These are phyloP conservation scores for Aphelenchoides besseyi DNA, from an alignment of 1,140 invertebrate species.

Conservation along the genomic window DNA sequence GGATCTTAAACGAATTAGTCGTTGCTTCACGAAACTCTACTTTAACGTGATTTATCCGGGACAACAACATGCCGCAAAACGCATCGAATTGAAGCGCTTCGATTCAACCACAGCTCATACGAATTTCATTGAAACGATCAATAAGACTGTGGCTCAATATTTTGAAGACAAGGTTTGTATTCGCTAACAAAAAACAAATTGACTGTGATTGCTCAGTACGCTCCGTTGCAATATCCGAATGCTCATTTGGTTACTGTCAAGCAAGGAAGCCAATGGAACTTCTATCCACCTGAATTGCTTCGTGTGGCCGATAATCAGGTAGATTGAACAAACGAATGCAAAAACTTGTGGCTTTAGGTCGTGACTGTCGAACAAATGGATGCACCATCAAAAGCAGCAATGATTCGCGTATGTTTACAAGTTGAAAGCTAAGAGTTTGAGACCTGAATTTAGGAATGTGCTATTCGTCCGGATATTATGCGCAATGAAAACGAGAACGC, in stretches of 20 bases:
- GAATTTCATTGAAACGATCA: background rate
- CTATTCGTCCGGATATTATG: background rate
- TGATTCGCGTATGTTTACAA: no score
- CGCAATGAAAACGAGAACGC: background rate
- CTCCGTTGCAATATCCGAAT: background rate
- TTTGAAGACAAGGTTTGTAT: conserved; percentile 10
- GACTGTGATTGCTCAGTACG: background rate
- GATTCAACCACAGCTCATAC: background rate
- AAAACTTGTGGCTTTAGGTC: no score
- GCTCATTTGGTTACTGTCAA: conserved; percentile 7
- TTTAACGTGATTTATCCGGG: background rate
- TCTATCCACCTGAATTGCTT: background rate
- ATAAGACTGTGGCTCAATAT: conserved; percentile 4
- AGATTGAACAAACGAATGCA: no score
- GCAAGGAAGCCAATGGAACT: background rate
- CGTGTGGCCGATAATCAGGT: conserved; percentile 12
- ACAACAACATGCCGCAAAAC: background rate
- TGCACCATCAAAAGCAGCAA: background rate
- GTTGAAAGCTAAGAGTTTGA: no score
- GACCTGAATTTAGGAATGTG: no score
- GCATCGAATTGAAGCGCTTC: conserved; percentile 17
- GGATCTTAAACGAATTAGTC: background rate
- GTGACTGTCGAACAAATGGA: conserved; percentile 17
- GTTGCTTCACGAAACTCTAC: background rate
- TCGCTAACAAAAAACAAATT: background rate